phyloP scores from a whole-genome alignment of 2,888 invertebrate species.

The Philopedon plagiatum region DNA sequence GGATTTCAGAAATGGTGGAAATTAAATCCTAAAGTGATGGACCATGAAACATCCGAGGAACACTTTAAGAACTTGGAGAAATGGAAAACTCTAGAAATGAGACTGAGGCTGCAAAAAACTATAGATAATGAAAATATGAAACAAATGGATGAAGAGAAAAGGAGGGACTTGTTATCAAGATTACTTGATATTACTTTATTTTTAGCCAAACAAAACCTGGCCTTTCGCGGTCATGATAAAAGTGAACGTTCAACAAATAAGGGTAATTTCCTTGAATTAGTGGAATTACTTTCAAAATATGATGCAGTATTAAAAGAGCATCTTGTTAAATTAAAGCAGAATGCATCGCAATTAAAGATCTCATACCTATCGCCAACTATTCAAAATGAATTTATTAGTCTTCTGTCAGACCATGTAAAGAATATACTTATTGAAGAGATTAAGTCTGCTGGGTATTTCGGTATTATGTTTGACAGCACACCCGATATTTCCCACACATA shows the following conservation, averaged over 20 bases:
- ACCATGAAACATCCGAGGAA: background rate
- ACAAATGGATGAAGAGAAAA: background rate
- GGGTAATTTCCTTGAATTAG: background rate
- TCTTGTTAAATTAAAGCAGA: background rate
- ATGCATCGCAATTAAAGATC: background rate
- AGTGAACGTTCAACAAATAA: background rate
- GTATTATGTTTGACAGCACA: conserved; percentile 1
- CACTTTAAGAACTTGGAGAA: background rate
- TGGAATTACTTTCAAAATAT: background rate
- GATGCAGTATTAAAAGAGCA: background rate
- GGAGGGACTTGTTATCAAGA: background rate
- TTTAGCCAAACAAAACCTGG: background rate
- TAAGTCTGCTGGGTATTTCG: background rate
- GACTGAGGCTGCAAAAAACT: background rate
- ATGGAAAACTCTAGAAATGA: background rate
- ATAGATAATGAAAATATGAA: background rate
- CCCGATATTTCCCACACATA: background rate
- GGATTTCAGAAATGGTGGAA: background rate
- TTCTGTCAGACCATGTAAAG: background rate
- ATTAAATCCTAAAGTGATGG: background rate
- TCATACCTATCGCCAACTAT: background rate
- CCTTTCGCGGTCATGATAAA: background rate
- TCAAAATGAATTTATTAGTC: background rate
- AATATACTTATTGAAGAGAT: background rate
- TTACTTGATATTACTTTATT: background rate